A percentile compares a stretch with the other conserved stretches of the same genome.
These are phyloP conservation scores for Cantharis lateralis DNA, from an alignment of 2,888 invertebrate species.

Conservation along the genomic window DNA sequence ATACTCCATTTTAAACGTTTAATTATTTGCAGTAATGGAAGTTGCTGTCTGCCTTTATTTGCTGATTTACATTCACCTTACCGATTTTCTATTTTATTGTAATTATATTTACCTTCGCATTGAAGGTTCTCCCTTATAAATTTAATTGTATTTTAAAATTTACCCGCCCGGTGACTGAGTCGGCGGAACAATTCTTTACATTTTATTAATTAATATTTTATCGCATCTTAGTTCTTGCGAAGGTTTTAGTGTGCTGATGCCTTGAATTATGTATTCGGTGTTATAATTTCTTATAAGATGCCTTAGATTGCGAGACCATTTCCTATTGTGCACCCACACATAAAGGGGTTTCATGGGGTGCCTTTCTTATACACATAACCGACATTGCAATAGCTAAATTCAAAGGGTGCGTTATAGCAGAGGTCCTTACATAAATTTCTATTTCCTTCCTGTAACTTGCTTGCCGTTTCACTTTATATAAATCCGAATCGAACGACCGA, in stretches of 20 bases:
- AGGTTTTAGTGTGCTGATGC: not conserved
- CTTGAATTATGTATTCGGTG: conserved; percentile 18
- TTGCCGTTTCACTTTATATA: conserved; percentile 16
- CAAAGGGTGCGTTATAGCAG: conserved; percentile 38
- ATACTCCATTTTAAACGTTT: conserved; percentile 46
- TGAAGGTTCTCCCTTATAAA: not conserved
- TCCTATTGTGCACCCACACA: conserved; percentile 41
- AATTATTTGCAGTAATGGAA: conserved; percentile 45
- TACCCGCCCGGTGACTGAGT: not conserved
- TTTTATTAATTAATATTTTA: not conserved
- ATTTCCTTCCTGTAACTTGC: conserved; percentile 29
- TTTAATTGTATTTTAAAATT: not conserved
- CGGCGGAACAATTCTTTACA: not conserved
- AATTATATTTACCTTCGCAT: conserved; percentile 7
- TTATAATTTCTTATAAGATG: conserved; percentile 32
- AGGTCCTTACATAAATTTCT: conserved; percentile 32
- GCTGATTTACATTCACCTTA: conserved; percentile 33
- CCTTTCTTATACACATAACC: conserved; percentile 43
- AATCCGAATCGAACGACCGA: not conserved
- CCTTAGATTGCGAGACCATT: conserved; percentile 32
- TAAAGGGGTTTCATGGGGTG: conserved; percentile 42
- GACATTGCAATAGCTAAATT: conserved; percentile 42
- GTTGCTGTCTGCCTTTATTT: conserved; percentile 33
- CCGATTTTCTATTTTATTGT: conserved; percentile 36
- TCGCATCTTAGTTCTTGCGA: not conserved